phyloP scores from a whole-genome alignment of 2,888 invertebrate species.

The Archips xylosteana region DNA sequence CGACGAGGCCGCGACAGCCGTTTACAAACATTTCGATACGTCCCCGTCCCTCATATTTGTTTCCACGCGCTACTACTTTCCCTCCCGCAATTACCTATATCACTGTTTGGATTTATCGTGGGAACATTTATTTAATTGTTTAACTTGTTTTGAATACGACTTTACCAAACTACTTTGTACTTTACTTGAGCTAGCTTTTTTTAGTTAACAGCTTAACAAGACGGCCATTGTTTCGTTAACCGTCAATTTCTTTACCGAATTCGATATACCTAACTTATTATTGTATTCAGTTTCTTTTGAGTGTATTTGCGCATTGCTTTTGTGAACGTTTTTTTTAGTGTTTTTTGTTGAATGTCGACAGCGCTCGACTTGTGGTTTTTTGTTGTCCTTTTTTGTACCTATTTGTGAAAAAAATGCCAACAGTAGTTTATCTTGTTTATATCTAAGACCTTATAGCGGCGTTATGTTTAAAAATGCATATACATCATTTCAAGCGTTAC shows the following conservation, averaged over 20 bases:
- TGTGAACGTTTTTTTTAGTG: constrained; percentile 30
- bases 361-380: constrained; percentile 33
- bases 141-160: constrained; percentile 24
- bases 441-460: neutral
- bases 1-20: constrained; percentile 61
- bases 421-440: constrained; percentile 11
- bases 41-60: constrained; percentile 77
- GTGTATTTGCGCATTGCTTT: constrained; percentile 32
- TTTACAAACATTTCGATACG: constrained; percentile 81
- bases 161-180: constrained; percentile 28
- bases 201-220: constrained; percentile 27
- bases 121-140: constrained; percentile 37
- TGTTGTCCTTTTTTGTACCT: constrained; percentile 6
- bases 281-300: constrained; percentile 37
- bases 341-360: constrained; percentile 27
- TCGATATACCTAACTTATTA: constrained; percentile 35
- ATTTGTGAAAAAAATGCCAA: constrained; percentile 18
- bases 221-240: constrained; percentile 34
- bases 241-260: constrained; percentile 37
- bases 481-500: constrained; percentile 14
- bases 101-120: constrained; percentile 43
- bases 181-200: constrained; percentile 8
- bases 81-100: constrained; percentile 62
- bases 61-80: constrained; percentile 69
- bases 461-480: neutral